Percentiles rank a stretch among this genome's conserved stretches.
phyloP scores from a whole-genome alignment of 2,888 invertebrate species.

The Atethmia centrago region DNA sequence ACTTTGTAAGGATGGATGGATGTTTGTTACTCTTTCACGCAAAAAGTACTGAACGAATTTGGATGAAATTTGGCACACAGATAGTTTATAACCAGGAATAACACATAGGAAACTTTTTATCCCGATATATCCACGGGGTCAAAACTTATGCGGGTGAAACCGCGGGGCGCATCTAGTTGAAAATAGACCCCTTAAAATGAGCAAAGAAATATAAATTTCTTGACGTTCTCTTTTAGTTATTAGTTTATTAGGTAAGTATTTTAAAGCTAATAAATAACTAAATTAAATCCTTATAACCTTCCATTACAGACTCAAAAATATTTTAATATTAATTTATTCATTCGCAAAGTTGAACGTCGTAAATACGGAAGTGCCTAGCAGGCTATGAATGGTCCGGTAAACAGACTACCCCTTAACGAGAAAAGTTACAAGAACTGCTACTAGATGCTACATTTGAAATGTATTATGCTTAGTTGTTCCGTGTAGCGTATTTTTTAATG shows the following conservation, averaged over 20 bases:
- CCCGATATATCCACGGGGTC: too few relatives aligned
- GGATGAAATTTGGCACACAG: too few relatives aligned
- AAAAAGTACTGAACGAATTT: too few relatives aligned
- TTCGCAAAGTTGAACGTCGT: conserved; percentile 62
- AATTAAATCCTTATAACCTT: conserved; percentile 21
- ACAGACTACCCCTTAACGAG: conserved; percentile 76
- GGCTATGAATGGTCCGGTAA: conserved; percentile 68
- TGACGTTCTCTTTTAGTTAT: not conserved
- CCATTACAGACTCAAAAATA: conserved; percentile 41
- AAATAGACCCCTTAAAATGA: not conserved
- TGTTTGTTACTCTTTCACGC: too few relatives aligned
- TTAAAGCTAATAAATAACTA: conserved; percentile 5
- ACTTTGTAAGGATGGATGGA: too few relatives aligned
- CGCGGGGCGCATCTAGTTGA: too few relatives aligned
- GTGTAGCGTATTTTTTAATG: not conserved
- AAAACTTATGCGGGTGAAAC: too few relatives aligned
- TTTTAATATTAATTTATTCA: conserved; percentile 69
- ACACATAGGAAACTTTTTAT: too few relatives aligned
- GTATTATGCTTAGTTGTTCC: conserved; percentile 33
- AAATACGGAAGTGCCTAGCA: conserved; percentile 64
- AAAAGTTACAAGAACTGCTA: conserved; percentile 75
- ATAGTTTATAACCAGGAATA: too few relatives aligned
- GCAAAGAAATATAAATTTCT: not conserved
- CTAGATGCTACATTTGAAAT: conserved; percentile 55
- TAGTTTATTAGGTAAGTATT: not conserved